phyloP scores from a whole-genome alignment of 2,888 invertebrate species.

The Lycaena phlaeas region DNA sequence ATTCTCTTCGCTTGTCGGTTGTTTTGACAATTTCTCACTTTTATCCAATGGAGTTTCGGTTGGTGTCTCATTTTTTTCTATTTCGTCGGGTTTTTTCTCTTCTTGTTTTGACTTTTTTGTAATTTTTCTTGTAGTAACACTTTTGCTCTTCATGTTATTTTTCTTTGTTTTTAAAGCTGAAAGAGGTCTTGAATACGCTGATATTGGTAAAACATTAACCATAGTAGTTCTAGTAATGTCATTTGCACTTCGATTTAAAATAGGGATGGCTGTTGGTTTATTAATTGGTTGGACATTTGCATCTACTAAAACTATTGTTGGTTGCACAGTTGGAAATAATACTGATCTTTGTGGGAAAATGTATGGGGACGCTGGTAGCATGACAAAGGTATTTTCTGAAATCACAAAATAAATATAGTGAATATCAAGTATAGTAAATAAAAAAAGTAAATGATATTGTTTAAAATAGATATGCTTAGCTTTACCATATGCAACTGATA shows the following conservation, averaged over 20 bases:
- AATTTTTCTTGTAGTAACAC: conserved; percentile 17
- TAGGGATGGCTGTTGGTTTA: conserved; percentile 38
- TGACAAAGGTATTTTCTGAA: conserved; percentile 59
- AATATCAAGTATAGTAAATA: neutral
- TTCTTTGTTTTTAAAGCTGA: conserved; percentile 51
- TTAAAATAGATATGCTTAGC: too few relatives aligned
- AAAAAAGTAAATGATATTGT: too few relatives aligned
- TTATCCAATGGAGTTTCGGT: neutral
- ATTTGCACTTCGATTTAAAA: conserved; percentile 43
- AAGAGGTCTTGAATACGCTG: conserved; percentile 58
- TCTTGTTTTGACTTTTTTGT: conserved; percentile 17
- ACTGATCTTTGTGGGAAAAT: conserved; percentile 59
- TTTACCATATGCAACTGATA: too few relatives aligned
- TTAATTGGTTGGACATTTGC: conserved; percentile 44
- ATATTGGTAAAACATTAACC: conserved; percentile 64
- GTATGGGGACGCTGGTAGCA: conserved; percentile 57
- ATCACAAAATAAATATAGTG: conserved; percentile 10
- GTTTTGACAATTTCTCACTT: neutral
- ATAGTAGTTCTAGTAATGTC: conserved; percentile 64
- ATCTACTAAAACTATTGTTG: conserved; percentile 55
- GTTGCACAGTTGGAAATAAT: conserved; percentile 49
- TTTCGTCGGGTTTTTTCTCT: conserved; percentile 4
- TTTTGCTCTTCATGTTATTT: conserved; percentile 35
- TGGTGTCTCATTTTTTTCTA: conserved; percentile 2
- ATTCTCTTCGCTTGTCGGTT: neutral